phyloP scores from a whole-genome alignment of 2,888 invertebrate species.

The Rhingia campestris region DNA sequence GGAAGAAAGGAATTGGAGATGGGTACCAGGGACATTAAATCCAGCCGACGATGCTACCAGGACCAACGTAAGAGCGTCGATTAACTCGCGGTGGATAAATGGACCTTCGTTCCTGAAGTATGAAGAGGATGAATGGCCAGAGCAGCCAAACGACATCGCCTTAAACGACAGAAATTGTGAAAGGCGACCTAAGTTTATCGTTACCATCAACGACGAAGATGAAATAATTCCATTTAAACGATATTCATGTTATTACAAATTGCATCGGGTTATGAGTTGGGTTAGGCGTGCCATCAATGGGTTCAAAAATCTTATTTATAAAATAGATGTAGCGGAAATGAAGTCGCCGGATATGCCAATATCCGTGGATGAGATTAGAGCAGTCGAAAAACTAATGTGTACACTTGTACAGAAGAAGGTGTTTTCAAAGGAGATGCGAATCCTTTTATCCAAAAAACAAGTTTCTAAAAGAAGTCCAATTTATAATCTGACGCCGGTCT shows the following conservation, averaged over 20 bases:
- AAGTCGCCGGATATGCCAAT: not conserved
- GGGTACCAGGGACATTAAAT: constrained; percentile 66
- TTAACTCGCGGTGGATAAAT: not conserved
- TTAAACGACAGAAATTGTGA: not conserved
- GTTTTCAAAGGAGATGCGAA: not conserved
- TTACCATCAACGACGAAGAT: not conserved
- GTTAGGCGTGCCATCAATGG: not conserved
- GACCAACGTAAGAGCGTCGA: constrained; percentile 24
- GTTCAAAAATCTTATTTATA: not conserved
- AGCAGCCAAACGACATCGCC: not conserved
- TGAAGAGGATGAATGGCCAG: not conserved
- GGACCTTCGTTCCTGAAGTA: not conserved
- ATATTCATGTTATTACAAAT: constrained; percentile 41
- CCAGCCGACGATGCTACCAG: constrained; percentile 7
- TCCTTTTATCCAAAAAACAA: not conserved
- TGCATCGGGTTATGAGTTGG: constrained; percentile 34
- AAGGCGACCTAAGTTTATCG: not conserved
- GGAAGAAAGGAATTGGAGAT: constrained; percentile 72
- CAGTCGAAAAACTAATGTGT: constrained; percentile 20
- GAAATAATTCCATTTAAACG: constrained; percentile 25
- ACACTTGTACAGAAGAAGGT: constrained; percentile 15
- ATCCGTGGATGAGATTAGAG: constrained; percentile 6
- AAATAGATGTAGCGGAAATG: not conserved
- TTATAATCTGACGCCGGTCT: constrained; percentile 17
- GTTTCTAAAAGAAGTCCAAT: constrained; percentile 28